Conservation (phyloP, 2,888 invertebrate genomes). For the Leuctra nigra region DNA sequence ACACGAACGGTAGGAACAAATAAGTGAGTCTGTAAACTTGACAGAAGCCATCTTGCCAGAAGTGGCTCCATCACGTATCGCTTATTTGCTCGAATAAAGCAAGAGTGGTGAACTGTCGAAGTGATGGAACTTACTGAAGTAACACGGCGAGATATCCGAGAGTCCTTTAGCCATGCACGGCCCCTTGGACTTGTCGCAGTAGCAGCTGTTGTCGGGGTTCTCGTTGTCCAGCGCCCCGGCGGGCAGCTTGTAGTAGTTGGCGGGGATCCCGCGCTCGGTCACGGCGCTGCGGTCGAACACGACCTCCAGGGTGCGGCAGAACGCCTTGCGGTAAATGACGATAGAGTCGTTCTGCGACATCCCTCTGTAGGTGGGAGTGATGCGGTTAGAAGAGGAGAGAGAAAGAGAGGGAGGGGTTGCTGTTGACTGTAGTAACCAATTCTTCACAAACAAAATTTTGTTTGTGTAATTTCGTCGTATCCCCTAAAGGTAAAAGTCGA, state of each 20-base stretch:
- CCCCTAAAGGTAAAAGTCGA: too few relatives aligned
- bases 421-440: too few relatives aligned
- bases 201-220: constrained; percentile 53
- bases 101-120: too few relatives aligned
- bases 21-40: too few relatives aligned
- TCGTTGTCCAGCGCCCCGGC: constrained; percentile 50
- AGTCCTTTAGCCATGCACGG: constrained; percentile 32
- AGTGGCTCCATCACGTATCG: too few relatives aligned
- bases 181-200: constrained; percentile 51
- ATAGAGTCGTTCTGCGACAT: constrained; percentile 46
- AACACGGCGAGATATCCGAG: constrained; percentile 28
- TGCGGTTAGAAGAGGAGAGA: background rate
- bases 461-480: too few relatives aligned
- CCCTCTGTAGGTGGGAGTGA: constrained; percentile 27
- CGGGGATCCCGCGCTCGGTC: constrained; percentile 48
- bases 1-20: too few relatives aligned
- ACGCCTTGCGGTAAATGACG: constrained; percentile 61
- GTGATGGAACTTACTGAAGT: constrained; percentile 26
- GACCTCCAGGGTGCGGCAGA: constrained; percentile 64
- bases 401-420: background rate
- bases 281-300: constrained; percentile 40
- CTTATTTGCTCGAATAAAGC: too few relatives aligned
- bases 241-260: constrained; percentile 53
- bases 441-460: too few relatives aligned
- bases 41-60: too few relatives aligned